Evolutionary conservation across 2,888 invertebrate species (phyloP).

Genomic region (Abscondita cerata): DNA sequence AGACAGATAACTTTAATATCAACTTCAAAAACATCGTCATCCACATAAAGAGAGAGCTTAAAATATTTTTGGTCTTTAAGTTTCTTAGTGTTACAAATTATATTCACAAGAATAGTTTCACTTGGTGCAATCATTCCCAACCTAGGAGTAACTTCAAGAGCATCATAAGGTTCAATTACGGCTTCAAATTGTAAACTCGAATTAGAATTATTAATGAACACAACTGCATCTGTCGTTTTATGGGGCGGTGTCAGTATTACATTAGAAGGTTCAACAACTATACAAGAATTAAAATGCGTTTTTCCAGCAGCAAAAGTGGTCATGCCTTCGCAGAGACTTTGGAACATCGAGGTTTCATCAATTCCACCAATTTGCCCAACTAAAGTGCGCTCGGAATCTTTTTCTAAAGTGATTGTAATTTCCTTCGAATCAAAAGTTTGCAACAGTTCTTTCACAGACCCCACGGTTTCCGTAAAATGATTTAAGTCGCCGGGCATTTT

Average conservation of each 20-base stretch:
- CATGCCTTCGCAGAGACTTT: slow-evolving; percentile 47
- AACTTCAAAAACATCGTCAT: slow-evolving; percentile 46
- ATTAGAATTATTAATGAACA: slow-evolving; percentile 20
- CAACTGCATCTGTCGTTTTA: slow-evolving; percentile 28
- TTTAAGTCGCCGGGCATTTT: slow-evolving; percentile 49
- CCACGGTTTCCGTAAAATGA: slow-evolving; percentile 48
- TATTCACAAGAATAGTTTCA: slow-evolving; percentile 40
- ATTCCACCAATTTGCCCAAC: slow-evolving; percentile 44
- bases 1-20: slow-evolving; percentile 44
- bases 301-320: slow-evolving; percentile 22
- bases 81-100: slow-evolving; percentile 41
- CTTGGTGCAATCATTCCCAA: slow-evolving; percentile 39
- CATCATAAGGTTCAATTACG: slow-evolving; percentile 2
- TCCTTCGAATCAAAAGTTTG: slow-evolving; percentile 49
- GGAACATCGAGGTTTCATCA: slow-evolving; percentile 53
- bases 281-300: slow-evolving; percentile 17
- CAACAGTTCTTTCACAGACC: slow-evolving; percentile 46
- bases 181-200: slow-evolving; percentile 32
- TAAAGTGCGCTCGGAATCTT: slow-evolving; percentile 52
- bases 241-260: slow-evolving; percentile 29
- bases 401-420: slow-evolving; percentile 54
- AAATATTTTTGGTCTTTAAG: slow-evolving; percentile 30
- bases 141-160: slow-evolving; percentile 24
- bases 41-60: slow-evolving; percentile 46
- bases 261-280: slow-evolving; percentile 32